These are phyloP conservation scores for Nasonia giraulti DNA, from an alignment of 1,140 invertebrate species.

Conservation along the genomic window DNA sequence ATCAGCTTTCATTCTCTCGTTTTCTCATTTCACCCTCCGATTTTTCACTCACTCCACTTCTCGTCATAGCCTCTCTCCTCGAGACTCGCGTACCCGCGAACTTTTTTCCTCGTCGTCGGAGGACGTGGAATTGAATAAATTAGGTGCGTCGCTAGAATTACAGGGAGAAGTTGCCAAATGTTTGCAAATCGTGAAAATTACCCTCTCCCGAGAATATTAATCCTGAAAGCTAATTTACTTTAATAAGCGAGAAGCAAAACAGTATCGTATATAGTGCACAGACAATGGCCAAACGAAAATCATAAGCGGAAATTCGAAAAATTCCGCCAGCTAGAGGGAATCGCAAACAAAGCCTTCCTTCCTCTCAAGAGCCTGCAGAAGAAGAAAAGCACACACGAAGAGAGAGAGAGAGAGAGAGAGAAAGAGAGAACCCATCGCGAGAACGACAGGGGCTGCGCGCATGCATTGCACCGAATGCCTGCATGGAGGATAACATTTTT, in stretches of 20 bases:
- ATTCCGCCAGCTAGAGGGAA: neutral
- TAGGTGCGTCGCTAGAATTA: slow-evolving; percentile 65
- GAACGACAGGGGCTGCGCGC: neutral
- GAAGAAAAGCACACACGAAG: neutral
- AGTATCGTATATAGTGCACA: neutral
- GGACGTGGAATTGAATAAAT: slow-evolving; percentile 64
- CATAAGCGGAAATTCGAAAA: neutral
- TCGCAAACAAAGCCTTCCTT: neutral
- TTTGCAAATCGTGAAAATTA: neutral
- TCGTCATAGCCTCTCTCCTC: neutral
- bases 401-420: neutral
- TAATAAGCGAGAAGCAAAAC: too few species aligned
- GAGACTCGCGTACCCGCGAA: slow-evolving; percentile 41
- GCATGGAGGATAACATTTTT: slow-evolving; percentile 63
- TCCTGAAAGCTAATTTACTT: neutral
- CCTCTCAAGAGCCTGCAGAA: neutral
- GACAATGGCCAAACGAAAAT: neutral
- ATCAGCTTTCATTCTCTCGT: slow-evolving; percentile 61
- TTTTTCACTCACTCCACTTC: slow-evolving; percentile 32
- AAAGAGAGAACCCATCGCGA: neutral
- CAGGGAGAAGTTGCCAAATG: slow-evolving; percentile 41
- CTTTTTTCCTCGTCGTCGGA: slow-evolving; percentile 28
- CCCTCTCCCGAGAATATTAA: neutral
- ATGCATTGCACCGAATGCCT: slow-evolving; percentile 8
- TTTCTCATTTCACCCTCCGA: slow-evolving; percentile 55